Base-by-base conservation (phyloP, 2,888 invertebrate species). In the Drosophila mimica region DNA sequence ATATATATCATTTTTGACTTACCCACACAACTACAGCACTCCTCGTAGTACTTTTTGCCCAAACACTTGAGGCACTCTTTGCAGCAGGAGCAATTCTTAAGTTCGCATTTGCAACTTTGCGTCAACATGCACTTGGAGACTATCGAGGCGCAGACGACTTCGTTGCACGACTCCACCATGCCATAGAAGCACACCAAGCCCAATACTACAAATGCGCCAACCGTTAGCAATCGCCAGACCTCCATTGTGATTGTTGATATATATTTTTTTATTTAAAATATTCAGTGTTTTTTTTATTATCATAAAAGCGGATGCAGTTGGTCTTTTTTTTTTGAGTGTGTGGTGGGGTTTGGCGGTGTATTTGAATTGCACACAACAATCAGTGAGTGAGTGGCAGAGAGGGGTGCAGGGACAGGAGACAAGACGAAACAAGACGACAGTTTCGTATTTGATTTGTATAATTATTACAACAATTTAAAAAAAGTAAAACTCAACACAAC, bases 11-110 rank as follows among this genome's bases (percentile, higher is more conserved):
- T 8, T 51, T 49, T 36, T 20, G 38, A 83, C 97, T 96, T 94
- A 99, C 99, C 99, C 87, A 99, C 98, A 94, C 99, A 99, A 63
- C 98, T 98, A 92, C 99, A 99, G 93, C 99, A 99, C 93, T 99
- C 98, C 79, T 96, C 96, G 93, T 98, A 99, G 59, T 98, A 95
- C 89, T 96, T 92, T 57, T 89, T 96, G 81, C 96, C 97, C 68
- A 99, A 95, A 91, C 99, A 99, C 91, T 95, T 96, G 87, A 96
- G 96, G 91, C 99, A 99, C 92, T 98, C 98, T 90, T 97, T 97
- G 94, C 98, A 99, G 92, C 98, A 99, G n/a, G 97, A 96, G 92
- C 98, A 98, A 92, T 97, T 97, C 91, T 96, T 96, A 88, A 98
- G 94, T 92, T 99, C 98, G 93, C 99, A 99, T 93, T 98, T 98